Base-by-base conservation (phyloP, 2,888 invertebrate genomes). In the Trichogramma dendrolimi region DNA sequence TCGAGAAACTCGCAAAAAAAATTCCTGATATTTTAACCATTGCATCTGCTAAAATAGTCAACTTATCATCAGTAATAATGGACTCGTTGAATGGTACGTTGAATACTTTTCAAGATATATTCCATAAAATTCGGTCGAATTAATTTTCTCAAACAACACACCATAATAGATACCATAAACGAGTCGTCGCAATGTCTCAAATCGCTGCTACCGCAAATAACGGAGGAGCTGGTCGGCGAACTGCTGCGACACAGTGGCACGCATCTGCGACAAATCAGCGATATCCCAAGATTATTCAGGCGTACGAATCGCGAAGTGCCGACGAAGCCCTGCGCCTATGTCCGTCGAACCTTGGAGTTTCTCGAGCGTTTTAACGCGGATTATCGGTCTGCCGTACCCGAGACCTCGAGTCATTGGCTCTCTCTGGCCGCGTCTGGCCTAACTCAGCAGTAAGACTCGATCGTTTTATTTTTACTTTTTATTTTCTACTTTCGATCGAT, bases 261-360 rank as follows among this genome's bases (percentile, higher is more conserved):
- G 39, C 86, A 87, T 69, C 82, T 92, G 69, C 87, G 88, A 67
- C 90, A 90, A 83, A 94, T 97, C 4, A 91, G 88, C 70, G 95
- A 97, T 76, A 92, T 98, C 79, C 98, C 98, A 3, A 84, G 96
- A 66, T 81, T 96, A 60, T 97, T 94, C 78, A 84, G 96, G 59
- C 89, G 94, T 78, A 96, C 96, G 0, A 96, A 96, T 77, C 85
- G 94, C 66, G 94, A 90, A 69, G 83, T 89, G 40, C 95, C 96
- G 0, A 87, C 86, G 1, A 89, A 89, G 71, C 86, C 91, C 44
- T 94, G 94, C 67, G 79, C 83, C 14, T 96, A 96, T 74, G 87
- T 92, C n/a, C 86, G 86, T 48, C 82, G 84, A 61, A 83, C 89
- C 69, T 72, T 87, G 0, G 83, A 82, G 63, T 84, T 86, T 4